Evolutionary conservation across 2,797 vertebrate species (phyloP).

Genomic region (Glossophaga mutica): DNA sequence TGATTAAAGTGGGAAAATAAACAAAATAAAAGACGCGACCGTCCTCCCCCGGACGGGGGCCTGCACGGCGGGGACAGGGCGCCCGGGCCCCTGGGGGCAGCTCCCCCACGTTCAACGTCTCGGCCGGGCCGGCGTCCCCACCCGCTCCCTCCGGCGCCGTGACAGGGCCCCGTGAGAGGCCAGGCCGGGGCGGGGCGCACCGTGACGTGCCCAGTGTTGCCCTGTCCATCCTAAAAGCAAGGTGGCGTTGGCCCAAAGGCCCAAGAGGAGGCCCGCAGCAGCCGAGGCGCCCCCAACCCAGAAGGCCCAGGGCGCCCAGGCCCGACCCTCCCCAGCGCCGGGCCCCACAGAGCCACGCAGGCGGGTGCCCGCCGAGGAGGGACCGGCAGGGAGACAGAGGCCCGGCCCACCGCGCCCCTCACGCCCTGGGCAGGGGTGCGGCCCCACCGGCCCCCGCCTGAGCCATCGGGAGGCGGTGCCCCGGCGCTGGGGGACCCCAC

Average conservation of each 20-base stretch:
- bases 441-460: no score
- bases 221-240: background rate
- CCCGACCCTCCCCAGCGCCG: no score
- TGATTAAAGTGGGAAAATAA: background rate
- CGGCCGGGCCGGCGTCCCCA: no score
- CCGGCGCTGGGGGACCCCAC: no score
- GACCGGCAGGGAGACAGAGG: background rate
- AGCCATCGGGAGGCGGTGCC: no score
- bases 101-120: background rate
- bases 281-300: no score
- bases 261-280: no score
- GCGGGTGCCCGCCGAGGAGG: background rate
- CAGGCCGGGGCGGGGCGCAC: background rate
- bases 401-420: fast-evolving
- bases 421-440: fast-evolving
- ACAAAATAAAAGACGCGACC: background rate
- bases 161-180: background rate
- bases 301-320: background rate
- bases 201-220: background rate
- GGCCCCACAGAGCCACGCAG: background rate
- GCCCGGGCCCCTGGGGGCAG: no score
- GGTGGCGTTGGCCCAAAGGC: background rate
- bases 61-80: no score
- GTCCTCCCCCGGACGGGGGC: no score
- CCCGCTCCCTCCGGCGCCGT: background rate